Evolutionary conservation across 2,113 vertebrate species (phyloP), one percentile per base, ranked within the genome.

Genomic region (Xiphophorus couchianus): DNA sequence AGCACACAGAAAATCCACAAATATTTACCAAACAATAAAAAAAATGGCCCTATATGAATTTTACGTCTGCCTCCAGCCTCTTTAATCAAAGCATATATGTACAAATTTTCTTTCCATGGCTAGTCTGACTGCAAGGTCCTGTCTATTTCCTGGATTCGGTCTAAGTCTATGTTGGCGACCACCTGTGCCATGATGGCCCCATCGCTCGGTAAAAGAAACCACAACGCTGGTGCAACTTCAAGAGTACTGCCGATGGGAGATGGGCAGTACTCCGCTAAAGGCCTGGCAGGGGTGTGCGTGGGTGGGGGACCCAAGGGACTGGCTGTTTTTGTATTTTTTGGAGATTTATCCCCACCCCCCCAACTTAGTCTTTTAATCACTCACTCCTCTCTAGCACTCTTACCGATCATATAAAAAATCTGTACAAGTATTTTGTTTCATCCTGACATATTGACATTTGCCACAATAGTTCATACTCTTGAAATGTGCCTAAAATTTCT

Each of bases 361-460:
- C 5, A 48, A 5, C 44, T 48, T 65, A 39, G 35, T 69, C 69
- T 83, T 81, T 73, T 65, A 75, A 78, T 74, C 76, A 69, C 67
- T 68, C 61, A 39, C 25, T 62, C 35, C 39, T 58, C 68, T 75
- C 63, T 73, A 72, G 74, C 71, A 68, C 65, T 75, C 78, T 69
- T 66, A 82, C 42, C 70, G 71, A 78, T 86, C 27, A 86, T 89
- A 78, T 83, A 89, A 61, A 87, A 85, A 73, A 62, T 78, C 85
- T 90, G 81, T 91, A 90, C 89, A 93, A 65, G 84, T 86, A 72
- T 91, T 87, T 84, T 86, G 71, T 88, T 85, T 93, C 94, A 94
- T 95, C 92, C 94, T 95, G 94, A 94, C 94, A 69, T 94, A 95
- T 95, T 94, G 95, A 95, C 89, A 92, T 77, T 62, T 80, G 77